These are phyloP conservation scores for Epinotia bilunana DNA, from an alignment of 2,888 invertebrate genomes.

Conservation along the genomic window DNA sequence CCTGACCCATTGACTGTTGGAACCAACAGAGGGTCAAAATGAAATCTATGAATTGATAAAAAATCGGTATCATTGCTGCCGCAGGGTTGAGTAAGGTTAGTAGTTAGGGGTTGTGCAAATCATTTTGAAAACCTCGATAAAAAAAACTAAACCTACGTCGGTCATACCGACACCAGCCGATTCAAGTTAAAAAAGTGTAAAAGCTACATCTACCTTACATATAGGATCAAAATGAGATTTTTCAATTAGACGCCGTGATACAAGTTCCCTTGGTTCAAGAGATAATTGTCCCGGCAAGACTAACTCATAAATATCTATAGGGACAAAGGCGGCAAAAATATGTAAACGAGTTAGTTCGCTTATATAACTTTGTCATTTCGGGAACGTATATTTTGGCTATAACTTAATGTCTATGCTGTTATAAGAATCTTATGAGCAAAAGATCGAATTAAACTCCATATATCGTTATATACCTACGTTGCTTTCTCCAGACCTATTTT, in stretches of 20 bases:
- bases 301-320: conserved; percentile 1
- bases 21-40: too few relatives aligned
- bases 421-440: neutral
- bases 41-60: too few relatives aligned
- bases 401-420: too few relatives aligned
- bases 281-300: neutral
- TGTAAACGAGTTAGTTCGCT: too few relatives aligned
- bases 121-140: neutral
- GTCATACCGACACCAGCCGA: conserved; percentile 50
- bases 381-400: too few relatives aligned
- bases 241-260: conserved; percentile 5
- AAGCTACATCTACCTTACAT: conserved; percentile 33
- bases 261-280: neutral
- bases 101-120: neutral
- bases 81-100: too few relatives aligned
- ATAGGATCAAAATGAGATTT: conserved; percentile 37
- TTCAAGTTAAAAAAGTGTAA: conserved; percentile 30
- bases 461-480: neutral
- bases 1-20: too few relatives aligned
- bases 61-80: too few relatives aligned
- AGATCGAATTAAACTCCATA: neutral
- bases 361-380: too few relatives aligned
- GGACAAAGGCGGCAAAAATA: neutral
- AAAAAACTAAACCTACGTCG: conserved; percentile 48
- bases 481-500: too few relatives aligned